phyloP scores from a whole-genome alignment of 2,113 vertebrate species.

The Addax nasomaculatus region DNA sequence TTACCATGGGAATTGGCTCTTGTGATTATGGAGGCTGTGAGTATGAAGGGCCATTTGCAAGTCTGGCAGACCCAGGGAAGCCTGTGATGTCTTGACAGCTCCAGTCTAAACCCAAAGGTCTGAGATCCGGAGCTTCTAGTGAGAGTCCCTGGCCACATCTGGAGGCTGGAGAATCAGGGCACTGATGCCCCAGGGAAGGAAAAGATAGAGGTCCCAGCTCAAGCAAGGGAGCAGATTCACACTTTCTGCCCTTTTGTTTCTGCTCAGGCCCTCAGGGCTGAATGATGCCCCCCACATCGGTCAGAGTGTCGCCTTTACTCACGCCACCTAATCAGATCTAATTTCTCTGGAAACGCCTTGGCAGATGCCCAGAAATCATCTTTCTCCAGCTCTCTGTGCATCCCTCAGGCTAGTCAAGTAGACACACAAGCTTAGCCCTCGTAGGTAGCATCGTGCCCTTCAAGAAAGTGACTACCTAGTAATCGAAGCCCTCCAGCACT shows the following conservation, averaged over 20 bases:
- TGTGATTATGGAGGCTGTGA: accelerated
- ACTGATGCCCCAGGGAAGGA: neutral
- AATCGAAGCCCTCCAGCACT: accelerated
- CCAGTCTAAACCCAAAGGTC: neutral
- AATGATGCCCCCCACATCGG: accelerated
- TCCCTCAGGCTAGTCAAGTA: neutral
- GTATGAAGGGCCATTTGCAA: too few species aligned
- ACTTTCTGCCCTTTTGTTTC: neutral
- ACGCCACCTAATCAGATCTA: too few species aligned
- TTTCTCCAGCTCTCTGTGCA: neutral
- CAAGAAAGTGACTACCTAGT: neutral
- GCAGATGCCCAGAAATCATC: neutral
- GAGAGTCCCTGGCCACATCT: accelerated
- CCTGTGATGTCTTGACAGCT: neutral
- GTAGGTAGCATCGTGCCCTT: accelerated
- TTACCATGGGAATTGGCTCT: neutral
- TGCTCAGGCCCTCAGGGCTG: too few species aligned
- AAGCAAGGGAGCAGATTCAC: too few species aligned
- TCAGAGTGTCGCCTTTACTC: neutral
- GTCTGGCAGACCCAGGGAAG: neutral
- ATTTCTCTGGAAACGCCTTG: neutral
- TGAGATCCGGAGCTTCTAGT: neutral
- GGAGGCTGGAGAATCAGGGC: neutral
- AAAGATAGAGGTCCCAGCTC: too few species aligned
- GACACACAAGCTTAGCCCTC: neutral